phyloP scores from a whole-genome alignment of 1,140 invertebrate genomes.

The Coelopa frigida region DNA sequence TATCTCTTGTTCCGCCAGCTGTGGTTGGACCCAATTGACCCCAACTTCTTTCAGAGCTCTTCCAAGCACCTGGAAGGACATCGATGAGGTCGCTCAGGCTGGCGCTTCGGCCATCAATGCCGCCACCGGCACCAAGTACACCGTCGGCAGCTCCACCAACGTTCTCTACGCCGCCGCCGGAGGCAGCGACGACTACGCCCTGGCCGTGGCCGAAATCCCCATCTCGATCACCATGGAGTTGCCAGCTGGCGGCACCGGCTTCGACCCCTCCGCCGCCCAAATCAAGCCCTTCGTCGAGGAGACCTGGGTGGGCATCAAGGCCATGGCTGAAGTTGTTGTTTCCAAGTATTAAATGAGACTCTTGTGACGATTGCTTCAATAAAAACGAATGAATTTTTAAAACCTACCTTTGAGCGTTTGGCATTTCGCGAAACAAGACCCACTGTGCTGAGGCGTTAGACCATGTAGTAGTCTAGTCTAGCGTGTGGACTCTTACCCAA shows the following conservation, averaged over 20 bases:
- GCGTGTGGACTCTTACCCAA: too few species aligned
- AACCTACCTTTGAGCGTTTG: too few species aligned
- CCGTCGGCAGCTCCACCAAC: conserved; percentile 56
- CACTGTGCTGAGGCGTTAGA: too few species aligned
- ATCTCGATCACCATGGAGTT: conserved; percentile 65
- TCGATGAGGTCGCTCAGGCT: conserved; percentile 44
- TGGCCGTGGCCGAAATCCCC: conserved; percentile 51
- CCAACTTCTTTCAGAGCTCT: conserved; percentile 17
- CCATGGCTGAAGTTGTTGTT: conserved; percentile 34
- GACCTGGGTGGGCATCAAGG: conserved; percentile 64
- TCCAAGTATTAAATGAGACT: conserved; percentile 41
- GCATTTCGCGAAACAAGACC: too few species aligned
- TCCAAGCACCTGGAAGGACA: conserved; percentile 31
- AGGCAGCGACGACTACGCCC: conserved; percentile 62
- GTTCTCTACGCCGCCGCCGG: conserved; percentile 51
- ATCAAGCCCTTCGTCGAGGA: conserved; percentile 57
- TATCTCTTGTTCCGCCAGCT: background rate
- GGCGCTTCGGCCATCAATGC: conserved; percentile 45
- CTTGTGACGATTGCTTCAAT: too few species aligned
- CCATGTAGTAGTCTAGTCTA: too few species aligned
- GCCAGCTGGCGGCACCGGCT: conserved; percentile 56
- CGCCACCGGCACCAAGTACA: conserved; percentile 49
- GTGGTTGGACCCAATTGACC: background rate
- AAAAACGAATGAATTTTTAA: background rate
- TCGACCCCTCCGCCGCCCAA: conserved; percentile 56